These are phyloP conservation scores for Aplidium turbinatum DNA, from an alignment of 23 tunicate genomes.

Conservation along the genomic window DNA sequence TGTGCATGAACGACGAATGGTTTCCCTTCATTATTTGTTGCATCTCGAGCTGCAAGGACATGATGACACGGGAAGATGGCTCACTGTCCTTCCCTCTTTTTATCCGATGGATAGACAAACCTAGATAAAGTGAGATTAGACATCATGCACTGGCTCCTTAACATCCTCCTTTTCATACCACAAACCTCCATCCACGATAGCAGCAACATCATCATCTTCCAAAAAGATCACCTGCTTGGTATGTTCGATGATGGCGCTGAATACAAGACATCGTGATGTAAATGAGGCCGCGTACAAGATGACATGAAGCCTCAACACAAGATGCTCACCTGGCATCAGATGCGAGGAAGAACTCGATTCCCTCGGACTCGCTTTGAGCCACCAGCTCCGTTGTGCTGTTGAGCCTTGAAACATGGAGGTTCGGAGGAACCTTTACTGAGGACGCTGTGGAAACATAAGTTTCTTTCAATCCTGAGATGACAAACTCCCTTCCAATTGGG, in stretches of 20 bases:
- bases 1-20: constrained; percentile 91
- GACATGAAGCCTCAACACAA: neutral
- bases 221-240: constrained; percentile 95
- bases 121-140: constrained; percentile 39
- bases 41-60: constrained; percentile 82
- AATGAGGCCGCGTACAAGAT: neutral
- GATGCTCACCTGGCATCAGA: constrained; percentile 89
- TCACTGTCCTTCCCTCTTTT: constrained; percentile 75
- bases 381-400: constrained; percentile 78
- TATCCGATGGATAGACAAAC: constrained; percentile 80
- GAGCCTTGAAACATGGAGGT: constrained; percentile 35
- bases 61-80: constrained; percentile 53
- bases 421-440: too few species aligned
- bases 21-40: constrained; percentile 99
- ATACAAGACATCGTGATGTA: constrained; percentile 4
- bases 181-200: constrained; percentile 89
- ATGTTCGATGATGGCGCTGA: constrained; percentile 98
- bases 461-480: too few species aligned
- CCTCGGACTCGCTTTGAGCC: constrained; percentile 50
- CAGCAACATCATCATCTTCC: constrained; percentile 99
- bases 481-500: too few species aligned
- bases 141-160: too few species aligned
- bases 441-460: too few species aligned
- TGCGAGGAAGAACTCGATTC: constrained; percentile 91
- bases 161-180: too few species aligned